phyloP scores from a whole-genome alignment of 53 echinoderm and acorn worm species.

The Echinarachnius parma region DNA sequence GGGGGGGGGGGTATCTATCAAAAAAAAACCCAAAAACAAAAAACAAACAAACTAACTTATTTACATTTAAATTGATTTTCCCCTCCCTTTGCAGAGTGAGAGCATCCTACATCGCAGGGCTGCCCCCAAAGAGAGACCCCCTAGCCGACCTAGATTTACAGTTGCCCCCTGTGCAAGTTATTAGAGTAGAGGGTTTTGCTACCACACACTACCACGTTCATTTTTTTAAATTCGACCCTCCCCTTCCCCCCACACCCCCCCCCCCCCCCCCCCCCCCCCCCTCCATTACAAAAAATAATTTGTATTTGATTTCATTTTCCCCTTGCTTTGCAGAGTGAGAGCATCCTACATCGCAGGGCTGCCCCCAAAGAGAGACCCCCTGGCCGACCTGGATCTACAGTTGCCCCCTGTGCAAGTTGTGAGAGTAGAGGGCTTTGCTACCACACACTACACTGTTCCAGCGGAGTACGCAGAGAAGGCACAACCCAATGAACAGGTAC shows the following conservation, averaged over 20 bases:
- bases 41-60: too few relatives aligned
- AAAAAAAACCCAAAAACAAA: too few relatives aligned
- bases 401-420: constrained; percentile 40
- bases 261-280: too few relatives aligned
- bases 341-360: constrained; percentile 84
- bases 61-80: too few relatives aligned
- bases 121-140: constrained; percentile 55
- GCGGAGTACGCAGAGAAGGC: constrained; percentile 91
- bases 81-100: constrained; percentile 43
- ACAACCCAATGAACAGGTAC: constrained; percentile 82
- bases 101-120: constrained; percentile 80
- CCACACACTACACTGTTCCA: constrained; percentile 82
- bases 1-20: too few relatives aligned
- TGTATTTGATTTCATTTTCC: too few relatives aligned
- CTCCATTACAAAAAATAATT: too few relatives aligned
- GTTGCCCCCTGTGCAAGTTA: constrained; percentile 40
- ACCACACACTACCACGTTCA: constrained; percentile 91
- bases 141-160: constrained; percentile 36
- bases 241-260: too few relatives aligned
- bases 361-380: constrained; percentile 51
- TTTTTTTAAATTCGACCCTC: too few relatives aligned
- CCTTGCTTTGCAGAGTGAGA: constrained; percentile 46
- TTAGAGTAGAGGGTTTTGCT: constrained; percentile 77
- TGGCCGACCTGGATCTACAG: constrained; percentile 40
- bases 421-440: constrained; percentile 78